A percentile compares a stretch with the other conserved stretches of the same genome.
These are phyloP conservation scores for Hypothenemus hampei DNA, from an alignment of 1,140 invertebrate species.

Conservation along the genomic window DNA sequence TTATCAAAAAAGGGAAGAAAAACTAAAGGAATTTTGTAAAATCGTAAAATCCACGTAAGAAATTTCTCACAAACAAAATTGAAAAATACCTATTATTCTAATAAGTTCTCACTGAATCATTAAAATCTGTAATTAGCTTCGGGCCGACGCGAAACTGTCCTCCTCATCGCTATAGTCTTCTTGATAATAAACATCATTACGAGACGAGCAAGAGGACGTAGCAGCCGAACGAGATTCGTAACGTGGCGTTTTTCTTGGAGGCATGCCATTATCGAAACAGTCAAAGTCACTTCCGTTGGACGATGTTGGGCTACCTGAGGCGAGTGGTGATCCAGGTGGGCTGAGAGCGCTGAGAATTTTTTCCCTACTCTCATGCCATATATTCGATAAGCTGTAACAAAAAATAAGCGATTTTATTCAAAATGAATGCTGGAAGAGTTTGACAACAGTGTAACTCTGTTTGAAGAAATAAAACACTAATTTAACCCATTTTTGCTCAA, in stretches of 20 bases:
- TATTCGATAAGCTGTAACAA: slow-evolving; percentile 62
- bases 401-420: no score
- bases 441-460: no score
- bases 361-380: slow-evolving; percentile 87
- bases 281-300: slow-evolving; percentile 43
- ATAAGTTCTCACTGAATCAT: no score
- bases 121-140: slow-evolving; percentile 12
- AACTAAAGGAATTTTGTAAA: no score
- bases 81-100: no score
- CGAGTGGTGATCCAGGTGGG: slow-evolving; percentile 68
- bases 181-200: slow-evolving; percentile 26
- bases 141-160: slow-evolving; percentile 25
- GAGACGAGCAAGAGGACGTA: slow-evolving; percentile 26
- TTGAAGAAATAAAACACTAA: no score
- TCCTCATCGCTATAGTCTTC: slow-evolving; percentile 43
- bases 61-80: no score
- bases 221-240: slow-evolving; percentile 35
- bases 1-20: no score
- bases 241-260: slow-evolving; percentile 37
- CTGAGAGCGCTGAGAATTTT: slow-evolving; percentile 83
- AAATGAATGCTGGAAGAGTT: no score
- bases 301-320: slow-evolving; percentile 34
- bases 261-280: slow-evolving; percentile 30
- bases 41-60: no score
- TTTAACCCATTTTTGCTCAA: no score